Evolutionary conservation across 2,113 vertebrate species (phyloP), one percentile per base, ranked within the genome.

Genomic region (Argyrosomus japonicus): DNA sequence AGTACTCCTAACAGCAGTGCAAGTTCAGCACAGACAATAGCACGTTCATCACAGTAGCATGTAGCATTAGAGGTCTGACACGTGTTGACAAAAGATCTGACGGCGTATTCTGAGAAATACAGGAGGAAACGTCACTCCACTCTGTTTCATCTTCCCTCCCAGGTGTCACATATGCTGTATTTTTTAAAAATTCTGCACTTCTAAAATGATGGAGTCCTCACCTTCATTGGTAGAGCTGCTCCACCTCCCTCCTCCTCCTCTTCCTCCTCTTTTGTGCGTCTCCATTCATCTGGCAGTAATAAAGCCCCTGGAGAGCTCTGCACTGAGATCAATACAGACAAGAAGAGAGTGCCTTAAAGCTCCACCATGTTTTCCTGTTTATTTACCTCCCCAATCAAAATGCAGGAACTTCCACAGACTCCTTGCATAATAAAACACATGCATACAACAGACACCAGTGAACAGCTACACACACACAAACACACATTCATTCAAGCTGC

Each of bases 271-370:
- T 67, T 3, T 14, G 23, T 69, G 54, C 21, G 2, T 69, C 27
- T 81, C 71, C 43, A 68, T 72, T 85, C 68, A 81, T 77, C 53
- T 72, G 8, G 45, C 6, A 1, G 53, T 81, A 85, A 85, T 85
- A 65, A 72, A 76, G 50, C 60, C 83, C 73, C 72, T 45, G 32
- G 77, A 65, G 73, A 77, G 67, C 13, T 11, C 61, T 18, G 68
- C 67, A 40, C n/a, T 54, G 65, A 71, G 67, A 81, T 79, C 60
- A 71, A 81, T 76, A 81, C 27, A 21, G 11, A 47, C 29, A 1
- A 51, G 32, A 51, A 61, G 70, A 81, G 63, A 75, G 79, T 63
- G 40, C 48, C 58, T 75, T 25, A 21, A 54, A 63, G 65, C 32
- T 75, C n/a, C 9, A 4, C 17, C 10, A 7, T 62, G 72, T 23